Conservation (phyloP, 2,797 vertebrate species). For the Otolemur crassicaudatus region DNA sequence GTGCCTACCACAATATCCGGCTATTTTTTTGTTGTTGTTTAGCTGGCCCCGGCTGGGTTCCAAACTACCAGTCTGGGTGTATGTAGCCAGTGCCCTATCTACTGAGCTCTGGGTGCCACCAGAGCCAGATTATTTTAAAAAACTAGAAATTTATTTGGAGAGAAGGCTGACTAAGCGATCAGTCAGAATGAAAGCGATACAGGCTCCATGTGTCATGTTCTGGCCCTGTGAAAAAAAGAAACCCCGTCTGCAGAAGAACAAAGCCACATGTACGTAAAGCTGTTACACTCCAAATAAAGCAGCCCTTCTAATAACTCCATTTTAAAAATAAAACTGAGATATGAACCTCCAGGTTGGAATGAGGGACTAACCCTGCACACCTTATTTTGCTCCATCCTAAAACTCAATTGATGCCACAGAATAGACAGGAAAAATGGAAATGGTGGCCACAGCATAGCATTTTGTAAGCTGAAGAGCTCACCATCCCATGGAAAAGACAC, state of each 20-base stretch:
- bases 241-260: background rate
- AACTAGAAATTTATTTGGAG: background rate
- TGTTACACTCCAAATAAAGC: background rate
- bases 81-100: too few relatives aligned
- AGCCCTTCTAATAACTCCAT: background rate
- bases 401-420: background rate
- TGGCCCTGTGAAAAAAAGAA: background rate
- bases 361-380: background rate
- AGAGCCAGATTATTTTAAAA: background rate
- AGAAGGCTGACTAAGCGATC: background rate
- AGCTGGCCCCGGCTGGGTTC: too few relatives aligned
- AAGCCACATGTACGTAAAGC: background rate
- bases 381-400: background rate
- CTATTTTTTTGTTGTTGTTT: too few relatives aligned
- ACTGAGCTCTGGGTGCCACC: too few relatives aligned
- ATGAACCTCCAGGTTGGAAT: background rate
- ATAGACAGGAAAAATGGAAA: background rate
- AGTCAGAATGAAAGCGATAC: background rate
- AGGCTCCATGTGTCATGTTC: background rate
- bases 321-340: background rate
- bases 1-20: too few relatives aligned
- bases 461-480: background rate
- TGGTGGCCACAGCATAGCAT: background rate
- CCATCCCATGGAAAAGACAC: background rate
- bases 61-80: too few relatives aligned